phyloP scores from a whole-genome alignment of 2,113 vertebrate genomes.

The Danio rerio region DNA sequence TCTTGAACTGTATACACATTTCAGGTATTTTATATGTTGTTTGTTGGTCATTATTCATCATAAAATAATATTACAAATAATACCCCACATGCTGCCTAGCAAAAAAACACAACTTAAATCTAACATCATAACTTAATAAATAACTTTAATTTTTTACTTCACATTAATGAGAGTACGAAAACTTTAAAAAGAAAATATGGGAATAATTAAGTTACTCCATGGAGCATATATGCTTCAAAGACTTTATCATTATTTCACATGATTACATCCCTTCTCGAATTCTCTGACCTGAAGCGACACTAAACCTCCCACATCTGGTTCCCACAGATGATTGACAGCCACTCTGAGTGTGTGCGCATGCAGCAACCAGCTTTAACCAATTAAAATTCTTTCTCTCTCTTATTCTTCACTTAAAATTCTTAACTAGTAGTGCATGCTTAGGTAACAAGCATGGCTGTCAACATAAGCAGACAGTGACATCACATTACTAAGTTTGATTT shows the following conservation, averaged over 20 bases:
- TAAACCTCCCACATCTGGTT: background rate
- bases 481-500: background rate
- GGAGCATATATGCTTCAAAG: background rate
- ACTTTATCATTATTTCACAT: background rate
- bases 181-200: background rate
- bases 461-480: background rate
- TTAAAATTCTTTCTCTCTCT: no score
- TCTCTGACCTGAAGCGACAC: background rate
- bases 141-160: background rate
- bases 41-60: no score
- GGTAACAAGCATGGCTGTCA: background rate
- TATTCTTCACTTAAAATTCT: slow-evolving; percentile 15
- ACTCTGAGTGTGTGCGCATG: background rate
- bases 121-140: no score
- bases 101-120: no score
- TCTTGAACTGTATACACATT: no score
- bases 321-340: background rate
- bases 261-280: background rate
- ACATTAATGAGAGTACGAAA: background rate
- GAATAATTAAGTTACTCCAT: background rate
- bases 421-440: background rate
- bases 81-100: no score
- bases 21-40: no score
- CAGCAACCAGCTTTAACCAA: background rate
- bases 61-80: no score